A percentile compares a stretch with the other conserved stretches of the same genome.
phyloP scores from a whole-genome alignment of 2,888 invertebrate genomes.

The Drymonia ruficornis region DNA sequence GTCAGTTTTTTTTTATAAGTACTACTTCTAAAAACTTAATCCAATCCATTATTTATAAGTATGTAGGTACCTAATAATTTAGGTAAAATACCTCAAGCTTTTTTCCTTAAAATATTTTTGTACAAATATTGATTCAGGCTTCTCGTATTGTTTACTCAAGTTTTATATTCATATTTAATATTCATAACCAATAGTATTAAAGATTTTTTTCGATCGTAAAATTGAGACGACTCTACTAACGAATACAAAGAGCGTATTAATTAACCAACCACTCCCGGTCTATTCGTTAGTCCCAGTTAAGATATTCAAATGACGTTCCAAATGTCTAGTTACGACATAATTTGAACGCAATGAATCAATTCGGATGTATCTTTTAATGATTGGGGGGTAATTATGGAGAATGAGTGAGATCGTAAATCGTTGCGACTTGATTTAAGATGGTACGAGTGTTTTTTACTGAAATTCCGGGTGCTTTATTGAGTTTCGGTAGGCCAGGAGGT shows the following conservation, averaged over 20 bases:
- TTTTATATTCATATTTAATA: conserved; percentile 3
- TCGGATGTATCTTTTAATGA: conserved; percentile 52
- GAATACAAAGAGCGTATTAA: conserved; percentile 14
- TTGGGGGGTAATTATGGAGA: conserved; percentile 41
- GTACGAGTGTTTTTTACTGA: conserved; percentile 16
- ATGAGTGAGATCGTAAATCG: conserved; percentile 35
- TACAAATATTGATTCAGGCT: background rate
- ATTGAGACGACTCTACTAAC: background rate
- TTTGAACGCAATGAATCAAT: conserved; percentile 51
- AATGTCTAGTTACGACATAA: conserved; percentile 35
- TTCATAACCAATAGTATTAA: background rate
- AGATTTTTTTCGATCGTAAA: background rate
- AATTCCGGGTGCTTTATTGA: conserved; percentile 1
- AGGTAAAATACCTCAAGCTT: no score
- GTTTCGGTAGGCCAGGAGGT: conserved; percentile 1
- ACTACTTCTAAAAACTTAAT: no score
- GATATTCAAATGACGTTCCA: conserved; percentile 38
- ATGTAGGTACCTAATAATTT: no score
- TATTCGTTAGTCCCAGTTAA: conserved; percentile 23
- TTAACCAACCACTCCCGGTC: conserved; percentile 14
- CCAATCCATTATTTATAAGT: no score
- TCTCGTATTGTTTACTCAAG: background rate
- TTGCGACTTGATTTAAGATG: conserved; percentile 18
- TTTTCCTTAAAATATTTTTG: background rate
- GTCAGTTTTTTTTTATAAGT: no score